Base-by-base conservation (phyloP, 1,140 invertebrate species). In the Platyscapa corneri region DNA sequence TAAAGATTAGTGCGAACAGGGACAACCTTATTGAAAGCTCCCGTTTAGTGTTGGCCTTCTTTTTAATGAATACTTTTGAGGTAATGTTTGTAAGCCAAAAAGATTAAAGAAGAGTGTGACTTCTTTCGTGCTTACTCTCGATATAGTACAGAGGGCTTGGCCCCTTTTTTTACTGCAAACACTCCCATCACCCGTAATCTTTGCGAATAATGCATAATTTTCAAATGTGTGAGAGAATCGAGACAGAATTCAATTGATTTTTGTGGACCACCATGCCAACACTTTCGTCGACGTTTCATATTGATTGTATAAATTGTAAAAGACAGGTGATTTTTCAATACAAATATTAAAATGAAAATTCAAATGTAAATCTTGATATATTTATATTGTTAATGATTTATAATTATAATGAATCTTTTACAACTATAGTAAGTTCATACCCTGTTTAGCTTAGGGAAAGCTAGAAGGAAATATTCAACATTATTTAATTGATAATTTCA, bases 41-140 rank as follows among this genome's bases (percentile, higher is more conserved):
- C 6, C 42, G 39, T 53, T 72, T 72, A 70, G 53, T n/a, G 5
- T 12, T 56, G 60, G n/a, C 60, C 82, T 84, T 74, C 64, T 78
- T 78, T 84, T 27, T 77, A 16, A 18, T n/a, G 30, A 34, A 30
- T 77, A 37, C 60, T 7, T 18, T 53, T 20, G 7, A 53, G 49
- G 18, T n/a, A n/a, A n/a, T n/a, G 12, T 2, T 16, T 1, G 49
- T 14, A 53, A 53, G 16, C 10, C 8, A 53, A 53, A 53, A 16
- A 53, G 49, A 53, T 2, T 14, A 53, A 18, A 1, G 18, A 53
- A 18, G 49, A 53, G 6, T 14, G 5, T 12, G 42, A 12, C 12
- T 46, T 46, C 42, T 46, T 46, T 46, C 42, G 42, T 12, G 42
- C 18, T 53, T 53, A 7, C 16, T 7, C 49, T 53, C 49, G 42